Evolutionary conservation across 2,113 vertebrate genomes (phyloP), one percentile per base, ranked within the genome.

Genomic region (Tylochromis polylepis): DNA sequence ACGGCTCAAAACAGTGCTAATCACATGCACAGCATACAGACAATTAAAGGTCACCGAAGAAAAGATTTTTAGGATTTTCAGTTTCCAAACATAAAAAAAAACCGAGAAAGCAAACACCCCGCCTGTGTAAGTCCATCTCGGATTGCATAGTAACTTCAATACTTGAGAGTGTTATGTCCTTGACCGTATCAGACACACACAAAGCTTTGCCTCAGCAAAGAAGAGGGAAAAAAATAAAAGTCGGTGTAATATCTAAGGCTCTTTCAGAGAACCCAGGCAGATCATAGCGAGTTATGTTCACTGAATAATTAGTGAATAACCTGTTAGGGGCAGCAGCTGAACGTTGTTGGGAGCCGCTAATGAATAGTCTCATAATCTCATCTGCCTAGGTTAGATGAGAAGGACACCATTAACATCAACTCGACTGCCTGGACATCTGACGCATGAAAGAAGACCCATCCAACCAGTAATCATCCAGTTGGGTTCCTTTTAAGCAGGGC

Each of bases 331-430:
- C 84, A 89, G 89, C 80, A 83, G 86, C 81, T 89, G 84, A 90
- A 90, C 67, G 38, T 89, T 91, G 89, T 90, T 88, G 83, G 79
- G 91, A 90, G 88, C 79, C 70, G 12, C 90, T 95, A 94, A 95
- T 94, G 93, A 95, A 94, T 88, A 88, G 94, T 82, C 89, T 84
- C 86, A 88, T 94, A 94, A 92, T 91, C 90, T 91, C 60, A 67
- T 67, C 89, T 83, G 90, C 88, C 89, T 89, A 90, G 94, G 91
- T 94, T 89, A 88, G 91, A 95, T 95, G 92, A 93, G 92, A 93
- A 90, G 84, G 89, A 91, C 56, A 60, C 84, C 91, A 94, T 95
- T 94, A 95, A 92, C 92, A 93, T 93, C 83, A 90, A 89, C 85
- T 94, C 92, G 91, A 94, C 89, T 83, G 89, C 85, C 85, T 55